Conservation (phyloP, 2,113 vertebrate species). For the Cacatua alba region DNA sequence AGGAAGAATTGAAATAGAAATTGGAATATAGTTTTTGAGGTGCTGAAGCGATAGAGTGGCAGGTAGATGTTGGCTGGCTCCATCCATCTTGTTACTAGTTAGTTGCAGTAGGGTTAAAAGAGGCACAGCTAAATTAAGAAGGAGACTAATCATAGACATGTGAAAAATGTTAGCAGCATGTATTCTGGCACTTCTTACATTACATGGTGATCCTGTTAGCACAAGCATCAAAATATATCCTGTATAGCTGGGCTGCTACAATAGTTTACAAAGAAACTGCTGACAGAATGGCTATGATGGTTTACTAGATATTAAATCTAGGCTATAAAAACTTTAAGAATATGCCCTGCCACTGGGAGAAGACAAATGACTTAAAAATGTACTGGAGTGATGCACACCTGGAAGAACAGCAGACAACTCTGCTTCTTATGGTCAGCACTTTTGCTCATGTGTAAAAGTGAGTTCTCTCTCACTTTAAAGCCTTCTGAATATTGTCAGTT, state of each 20-base stretch:
- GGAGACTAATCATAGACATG: neutral
- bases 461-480: neutral
- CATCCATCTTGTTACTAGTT: neutral
- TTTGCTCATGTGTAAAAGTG: neutral
- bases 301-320: neutral
- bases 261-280: neutral
- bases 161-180: slow-evolving; percentile 42
- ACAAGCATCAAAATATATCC: slow-evolving; percentile 8
- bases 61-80: neutral
- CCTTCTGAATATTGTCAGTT: neutral
- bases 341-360: neutral
- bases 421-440: neutral
- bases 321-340: neutral
- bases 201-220: slow-evolving; percentile 11
- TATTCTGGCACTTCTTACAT: slow-evolving; percentile 19
- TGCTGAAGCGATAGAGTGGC: neutral
- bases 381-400: accelerated
- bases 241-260: neutral
- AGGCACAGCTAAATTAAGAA: slow-evolving; percentile 41
- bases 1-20: neutral
- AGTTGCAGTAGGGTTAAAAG: neutral
- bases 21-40: neutral
- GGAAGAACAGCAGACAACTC: neutral
- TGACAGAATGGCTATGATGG: neutral
- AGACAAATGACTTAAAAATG: neutral